Conservation (phyloP, 64 coral and sea anemone species). For the Actinia tenebrosa region DNA sequence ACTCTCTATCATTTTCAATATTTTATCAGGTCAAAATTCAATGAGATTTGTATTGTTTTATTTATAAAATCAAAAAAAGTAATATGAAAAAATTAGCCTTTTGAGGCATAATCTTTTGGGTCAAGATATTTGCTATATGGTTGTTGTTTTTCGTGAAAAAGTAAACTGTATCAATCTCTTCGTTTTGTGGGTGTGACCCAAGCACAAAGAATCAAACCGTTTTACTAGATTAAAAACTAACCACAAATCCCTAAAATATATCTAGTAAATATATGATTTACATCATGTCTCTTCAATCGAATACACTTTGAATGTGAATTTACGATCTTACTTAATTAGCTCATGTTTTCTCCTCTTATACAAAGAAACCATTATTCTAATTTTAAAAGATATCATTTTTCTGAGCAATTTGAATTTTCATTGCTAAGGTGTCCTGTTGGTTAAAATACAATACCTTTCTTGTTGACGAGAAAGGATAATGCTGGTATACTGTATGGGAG, state of each 20-base stretch:
- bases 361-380: background rate
- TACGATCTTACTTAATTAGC: background rate
- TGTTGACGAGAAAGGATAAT: background rate
- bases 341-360: background rate
- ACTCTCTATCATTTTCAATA: background rate
- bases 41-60: background rate
- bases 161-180: background rate
- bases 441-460: background rate
- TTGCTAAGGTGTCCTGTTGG: background rate
- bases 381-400: background rate
- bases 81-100: background rate
- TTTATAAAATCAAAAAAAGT: background rate
- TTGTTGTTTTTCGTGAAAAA: background rate
- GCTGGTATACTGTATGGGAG: background rate
- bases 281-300: background rate
- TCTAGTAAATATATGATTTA: background rate
- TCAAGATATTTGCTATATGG: background rate
- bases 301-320: background rate
- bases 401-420: background rate
- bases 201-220: background rate
- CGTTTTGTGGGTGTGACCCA: background rate
- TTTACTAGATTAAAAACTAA: background rate
- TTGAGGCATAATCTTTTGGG: background rate
- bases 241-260: background rate
- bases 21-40: slow-evolving; percentile 12